Evolutionary conservation across 2,888 invertebrate genomes (phyloP), one percentile per base, ranked within the genome.

Genomic region (Margaritifera margaritifera): DNA sequence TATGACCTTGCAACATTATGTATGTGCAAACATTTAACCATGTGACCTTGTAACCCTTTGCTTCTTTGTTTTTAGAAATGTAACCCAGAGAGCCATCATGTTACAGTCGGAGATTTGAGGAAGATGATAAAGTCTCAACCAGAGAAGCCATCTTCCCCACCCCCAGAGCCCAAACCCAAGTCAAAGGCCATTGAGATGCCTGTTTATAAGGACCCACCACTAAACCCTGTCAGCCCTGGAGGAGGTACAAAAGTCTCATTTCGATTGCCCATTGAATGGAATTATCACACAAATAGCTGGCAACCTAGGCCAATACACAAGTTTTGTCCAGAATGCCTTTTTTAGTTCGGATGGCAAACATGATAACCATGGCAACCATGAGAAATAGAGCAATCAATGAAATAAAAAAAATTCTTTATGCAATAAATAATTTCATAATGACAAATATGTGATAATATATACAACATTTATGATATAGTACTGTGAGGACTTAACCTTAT

Each of bases 81-180:
- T 62, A 82, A 80, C 67, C 82, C 83, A 31, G 78, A 78, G 50
- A 75, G 75, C 27, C 75, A 76, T 52, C 72, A 80, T 66, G 79
- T 89, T 54, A 87, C 87, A 0, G 80, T 89, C n/a, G 84, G 81
- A n/a, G 89, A 90, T 69, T 72, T 90, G n/a, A 79, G 86, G 18
- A 75, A 82, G 42, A 73, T 87, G 61, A 71, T 89, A 66, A 72
- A 68, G 31, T 71, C 60, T 25, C 52, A 60, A 22, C 69, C 69
- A 24, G 69, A 70, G 27, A 69, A 59, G 11, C 68, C 72, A 2
- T 69, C 67, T 5, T 68, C 66, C 6, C 63, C 75, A 25, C 69
- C 74, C 22, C 70, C 75, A 15, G 68, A 75, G 18, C 71, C 74
- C 18, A 66, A 78, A 1, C 79, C 81, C 6, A 77, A 76, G 31